phyloP scores from a whole-genome alignment of 1,140 invertebrate genomes.

The Aphidius ervi region DNA sequence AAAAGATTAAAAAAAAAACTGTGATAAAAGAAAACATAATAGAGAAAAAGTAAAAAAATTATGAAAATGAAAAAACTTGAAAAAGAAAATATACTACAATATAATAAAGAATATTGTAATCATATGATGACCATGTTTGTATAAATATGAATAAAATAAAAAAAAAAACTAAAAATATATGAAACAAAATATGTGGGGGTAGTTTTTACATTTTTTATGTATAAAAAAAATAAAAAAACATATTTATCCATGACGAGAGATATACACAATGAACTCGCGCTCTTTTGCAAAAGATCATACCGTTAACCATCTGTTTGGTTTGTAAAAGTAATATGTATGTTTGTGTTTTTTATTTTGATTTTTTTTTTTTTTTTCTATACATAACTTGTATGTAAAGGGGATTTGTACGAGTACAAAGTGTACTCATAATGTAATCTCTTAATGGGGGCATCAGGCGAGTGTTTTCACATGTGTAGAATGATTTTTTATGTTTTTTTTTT shows the following conservation, averaged over 20 bases:
- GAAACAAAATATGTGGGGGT: neutral
- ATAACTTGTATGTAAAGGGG: constrained; percentile 1
- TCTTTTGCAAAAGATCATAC: constrained; percentile 23
- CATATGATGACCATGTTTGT: constrained; percentile 26
- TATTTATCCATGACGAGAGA: constrained; percentile 22
- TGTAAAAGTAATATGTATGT: neutral
- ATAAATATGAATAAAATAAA: constrained; percentile 5
- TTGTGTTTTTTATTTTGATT: neutral
- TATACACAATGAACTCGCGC: constrained; percentile 20
- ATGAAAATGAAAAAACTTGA: constrained; percentile 7
- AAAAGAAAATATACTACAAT: constrained; percentile 4
- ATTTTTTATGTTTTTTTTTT: constrained; percentile 2
- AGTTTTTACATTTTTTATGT: constrained; percentile 11
- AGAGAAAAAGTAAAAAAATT: constrained; percentile 10
- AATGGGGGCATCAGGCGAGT: constrained; percentile 30
- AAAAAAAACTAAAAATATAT: neutral
- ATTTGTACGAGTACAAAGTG: constrained; percentile 25
- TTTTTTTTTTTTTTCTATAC: too few relatives aligned
- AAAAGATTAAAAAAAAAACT: constrained; percentile 10
- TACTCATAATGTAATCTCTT: constrained; percentile 38
- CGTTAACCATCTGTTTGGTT: constrained; percentile 19
- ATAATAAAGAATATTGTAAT: constrained; percentile 21
- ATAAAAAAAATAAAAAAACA: neutral
- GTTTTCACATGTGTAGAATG: constrained; percentile 7
- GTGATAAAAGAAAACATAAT: too few relatives aligned